A percentile compares a stretch with the other conserved stretches of the same genome.
Evolutionary conservation across 2,888 invertebrate genomes (phyloP).

Genomic region (Agrilus mali): DNA sequence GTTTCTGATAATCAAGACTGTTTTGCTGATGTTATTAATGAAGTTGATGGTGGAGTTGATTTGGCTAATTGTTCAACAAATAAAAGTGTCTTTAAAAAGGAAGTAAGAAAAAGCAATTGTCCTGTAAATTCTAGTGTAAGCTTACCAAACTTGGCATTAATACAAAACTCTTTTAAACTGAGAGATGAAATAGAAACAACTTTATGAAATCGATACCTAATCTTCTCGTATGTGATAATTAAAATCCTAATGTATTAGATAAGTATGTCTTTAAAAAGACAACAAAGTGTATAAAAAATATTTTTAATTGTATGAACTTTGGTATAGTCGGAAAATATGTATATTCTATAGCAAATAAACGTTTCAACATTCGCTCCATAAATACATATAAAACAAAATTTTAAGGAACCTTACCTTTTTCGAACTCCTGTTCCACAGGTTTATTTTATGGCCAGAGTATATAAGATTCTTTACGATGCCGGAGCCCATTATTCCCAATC

Average conservation of each 20-base stretch:
- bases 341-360: constrained; percentile 31
- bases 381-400: constrained; percentile 3
- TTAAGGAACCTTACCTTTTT: constrained; percentile 60
- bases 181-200: too few species aligned
- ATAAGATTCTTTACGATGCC: constrained; percentile 91
- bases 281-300: constrained; percentile 36
- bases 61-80: constrained; percentile 25
- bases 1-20: too few species aligned
- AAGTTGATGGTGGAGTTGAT: constrained; percentile 13
- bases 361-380: constrained; percentile 12
- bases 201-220: too few species aligned
- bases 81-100: constrained; percentile 4
- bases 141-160: constrained; percentile 28
- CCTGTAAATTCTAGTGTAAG: constrained; percentile 34
- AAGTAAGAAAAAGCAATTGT: constrained; percentile 8
- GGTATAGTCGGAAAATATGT: too few species aligned
- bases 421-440: constrained; percentile 87
- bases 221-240: too few species aligned
- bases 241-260: background rate
- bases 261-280: constrained; percentile 4
- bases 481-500: constrained; percentile 89
- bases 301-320: constrained; percentile 10
- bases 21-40: too few species aligned
- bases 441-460: constrained; percentile 84
- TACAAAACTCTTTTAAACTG: background rate